These are phyloP conservation scores for Hirtodrosophila alboralis DNA, from an alignment of 2,888 invertebrate genomes.

Conservation along the genomic window DNA sequence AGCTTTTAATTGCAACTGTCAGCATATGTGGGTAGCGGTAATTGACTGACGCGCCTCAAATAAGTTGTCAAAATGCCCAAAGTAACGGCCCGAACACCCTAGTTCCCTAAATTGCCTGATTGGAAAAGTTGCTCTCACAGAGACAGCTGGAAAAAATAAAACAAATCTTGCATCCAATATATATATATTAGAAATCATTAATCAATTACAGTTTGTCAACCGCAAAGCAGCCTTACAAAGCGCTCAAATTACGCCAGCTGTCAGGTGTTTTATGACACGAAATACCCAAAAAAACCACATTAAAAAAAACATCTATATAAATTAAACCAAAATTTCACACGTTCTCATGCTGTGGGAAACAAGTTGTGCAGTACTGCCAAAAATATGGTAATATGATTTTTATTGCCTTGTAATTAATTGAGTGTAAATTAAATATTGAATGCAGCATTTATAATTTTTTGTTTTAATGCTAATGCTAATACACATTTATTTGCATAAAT, in stretches of 20 bases:
- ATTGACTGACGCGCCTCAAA: conserved; percentile 66
- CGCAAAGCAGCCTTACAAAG: conserved; percentile 40
- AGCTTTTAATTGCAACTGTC: conserved; percentile 75
- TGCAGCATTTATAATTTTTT: conserved; percentile 27
- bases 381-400: conserved; percentile 50
- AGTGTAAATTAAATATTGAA: conserved; percentile 16
- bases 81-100: conserved; percentile 48
- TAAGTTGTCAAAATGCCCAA: conserved; percentile 58
- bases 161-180: conserved; percentile 38
- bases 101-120: conserved; percentile 3
- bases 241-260: conserved; percentile 56
- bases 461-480: no score
- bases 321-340: conserved; percentile 48
- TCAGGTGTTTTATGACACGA: conserved; percentile 62
- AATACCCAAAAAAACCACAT: conserved; percentile 56
- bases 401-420: conserved; percentile 33
- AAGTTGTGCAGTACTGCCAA: conserved; percentile 30
- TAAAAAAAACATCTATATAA: conserved; percentile 9
- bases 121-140: background rate
- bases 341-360: conserved; percentile 51
- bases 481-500: no score
- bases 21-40: conserved; percentile 71
- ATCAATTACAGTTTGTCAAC: conserved; percentile 61
- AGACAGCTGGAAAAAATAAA: conserved; percentile 8
- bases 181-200: conserved; percentile 43